phyloP scores from a whole-genome alignment of 53 echinoderm and acorn worm species.

The Paracentrotus lividus region DNA sequence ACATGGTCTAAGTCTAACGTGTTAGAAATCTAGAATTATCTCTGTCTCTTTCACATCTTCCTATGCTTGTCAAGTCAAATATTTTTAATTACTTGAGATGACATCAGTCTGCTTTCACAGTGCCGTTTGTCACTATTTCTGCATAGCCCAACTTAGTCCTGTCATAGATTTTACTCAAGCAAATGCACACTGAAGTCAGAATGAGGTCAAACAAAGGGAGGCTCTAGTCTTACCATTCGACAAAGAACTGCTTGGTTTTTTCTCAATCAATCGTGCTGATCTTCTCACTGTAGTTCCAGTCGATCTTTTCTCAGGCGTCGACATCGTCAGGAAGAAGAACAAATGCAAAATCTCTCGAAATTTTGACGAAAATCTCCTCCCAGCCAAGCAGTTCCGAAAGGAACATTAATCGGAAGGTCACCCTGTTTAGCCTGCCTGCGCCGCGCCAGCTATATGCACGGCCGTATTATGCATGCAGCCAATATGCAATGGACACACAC shows the following conservation, averaged over 20 bases:
- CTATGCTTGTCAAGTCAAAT: too few relatives aligned
- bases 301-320: conserved; percentile 75
- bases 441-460: conserved; percentile 49
- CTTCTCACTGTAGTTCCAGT: conserved; percentile 91
- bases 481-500: not conserved
- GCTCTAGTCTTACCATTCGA: conserved; percentile 97
- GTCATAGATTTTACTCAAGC: not conserved
- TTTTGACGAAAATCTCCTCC: conserved; percentile 73
- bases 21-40: too few relatives aligned
- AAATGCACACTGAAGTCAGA: not conserved
- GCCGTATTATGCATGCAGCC: not conserved
- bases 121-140: too few relatives aligned
- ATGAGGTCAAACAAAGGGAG: conserved; percentile 78
- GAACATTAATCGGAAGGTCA: conserved; percentile 71
- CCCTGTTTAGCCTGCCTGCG: conserved; percentile 57
- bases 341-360: conserved; percentile 56
- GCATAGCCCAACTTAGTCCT: too few relatives aligned
- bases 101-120: too few relatives aligned
- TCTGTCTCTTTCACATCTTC: too few relatives aligned
- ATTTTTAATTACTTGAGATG: too few relatives aligned
- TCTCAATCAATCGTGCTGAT: conserved; percentile 94
- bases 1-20: too few relatives aligned
- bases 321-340: conserved; percentile 70
- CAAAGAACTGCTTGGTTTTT: conserved; percentile 97
- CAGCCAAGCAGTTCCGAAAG: conserved; percentile 47